Evolutionary conservation across 2,888 invertebrate species (phyloP).

Genomic region (Drosophila nigricruria): DNA sequence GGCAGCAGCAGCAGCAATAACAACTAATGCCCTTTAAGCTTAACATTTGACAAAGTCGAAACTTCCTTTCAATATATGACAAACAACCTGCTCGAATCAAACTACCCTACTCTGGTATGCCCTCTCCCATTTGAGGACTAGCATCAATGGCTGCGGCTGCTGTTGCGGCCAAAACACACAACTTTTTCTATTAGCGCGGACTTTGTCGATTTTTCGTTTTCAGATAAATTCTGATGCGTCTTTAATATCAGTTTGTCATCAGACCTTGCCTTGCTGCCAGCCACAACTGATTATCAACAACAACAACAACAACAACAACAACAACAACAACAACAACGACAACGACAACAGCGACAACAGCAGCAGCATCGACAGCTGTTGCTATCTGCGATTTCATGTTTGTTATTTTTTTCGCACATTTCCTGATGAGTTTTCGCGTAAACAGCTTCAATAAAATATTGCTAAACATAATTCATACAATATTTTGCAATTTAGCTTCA

Average conservation of each 20-base stretch:
- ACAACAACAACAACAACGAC: conserved; percentile 6
- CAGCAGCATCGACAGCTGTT: conserved; percentile 56
- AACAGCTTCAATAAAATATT: conserved; percentile 52
- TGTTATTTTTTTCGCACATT: conserved; percentile 34
- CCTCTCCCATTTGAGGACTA: conserved; percentile 5
- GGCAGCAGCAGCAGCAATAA: conserved; percentile 1
- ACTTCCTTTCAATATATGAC: not conserved
- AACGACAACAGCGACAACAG: conserved; percentile 5
- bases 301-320: conserved; percentile 4
- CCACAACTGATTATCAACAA: conserved; percentile 54
- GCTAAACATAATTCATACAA: conserved; percentile 51
- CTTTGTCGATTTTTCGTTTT: conserved; percentile 45
- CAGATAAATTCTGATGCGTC: conserved; percentile 76
- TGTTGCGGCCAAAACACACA: conserved; percentile 17
- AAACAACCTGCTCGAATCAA: not conserved
- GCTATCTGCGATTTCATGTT: conserved; percentile 36
- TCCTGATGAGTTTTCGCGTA: conserved; percentile 62
- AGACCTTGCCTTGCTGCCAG: conserved; percentile 13
- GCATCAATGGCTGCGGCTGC: conserved; percentile 18
- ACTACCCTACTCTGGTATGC: not conserved
- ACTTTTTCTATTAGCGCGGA: conserved; percentile 71
- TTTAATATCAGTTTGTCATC: conserved; percentile 69
- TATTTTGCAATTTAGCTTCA: conserved; percentile 42
- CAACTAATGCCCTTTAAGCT: not conserved
- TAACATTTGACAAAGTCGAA: not conserved